Percentiles rank a stretch among this genome's conserved stretches.
Evolutionary conservation across 2,797 vertebrate genomes (phyloP).

Genomic region (Cirrhinus mrigala): DNA sequence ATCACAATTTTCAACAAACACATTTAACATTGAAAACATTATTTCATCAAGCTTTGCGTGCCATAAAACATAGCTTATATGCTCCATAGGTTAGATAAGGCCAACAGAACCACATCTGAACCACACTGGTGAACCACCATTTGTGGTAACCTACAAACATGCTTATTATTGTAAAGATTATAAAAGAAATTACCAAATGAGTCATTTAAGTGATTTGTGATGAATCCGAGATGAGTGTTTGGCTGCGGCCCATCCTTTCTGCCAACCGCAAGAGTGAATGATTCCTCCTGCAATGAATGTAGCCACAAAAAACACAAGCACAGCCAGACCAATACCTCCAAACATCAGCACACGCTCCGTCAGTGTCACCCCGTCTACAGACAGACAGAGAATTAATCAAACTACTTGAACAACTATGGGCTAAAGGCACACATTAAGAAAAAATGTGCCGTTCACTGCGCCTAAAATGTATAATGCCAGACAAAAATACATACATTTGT

Average conservation of each 20-base stretch:
- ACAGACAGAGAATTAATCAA: not conserved
- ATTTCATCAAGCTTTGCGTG: not conserved
- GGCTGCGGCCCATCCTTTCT: not conserved
- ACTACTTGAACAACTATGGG: too few relatives aligned
- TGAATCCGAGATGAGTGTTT: not conserved
- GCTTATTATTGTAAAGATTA: not conserved
- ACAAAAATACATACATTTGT: too few relatives aligned
- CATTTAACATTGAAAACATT: not conserved
- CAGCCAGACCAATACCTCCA: not conserved
- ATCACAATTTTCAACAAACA: not conserved
- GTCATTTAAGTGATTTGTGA: not conserved
- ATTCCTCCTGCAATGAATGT: not conserved
- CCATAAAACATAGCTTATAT: not conserved
- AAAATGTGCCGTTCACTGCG: too few relatives aligned
- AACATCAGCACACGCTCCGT: conserved; percentile 4
- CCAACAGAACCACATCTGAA: not conserved
- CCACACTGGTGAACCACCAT: not conserved
- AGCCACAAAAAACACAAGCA: not conserved
- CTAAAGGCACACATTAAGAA: too few relatives aligned
- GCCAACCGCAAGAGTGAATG: not conserved
- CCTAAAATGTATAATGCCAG: too few relatives aligned
- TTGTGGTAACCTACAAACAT: not conserved
- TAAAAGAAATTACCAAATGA: not conserved
- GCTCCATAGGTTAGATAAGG: not conserved
- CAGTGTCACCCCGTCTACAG: not conserved